A percentile compares a stretch with the other conserved stretches of the same genome.
phyloP scores from a whole-genome alignment of 2,797 vertebrate genomes.

The Lepilemur ruficaudatus region DNA sequence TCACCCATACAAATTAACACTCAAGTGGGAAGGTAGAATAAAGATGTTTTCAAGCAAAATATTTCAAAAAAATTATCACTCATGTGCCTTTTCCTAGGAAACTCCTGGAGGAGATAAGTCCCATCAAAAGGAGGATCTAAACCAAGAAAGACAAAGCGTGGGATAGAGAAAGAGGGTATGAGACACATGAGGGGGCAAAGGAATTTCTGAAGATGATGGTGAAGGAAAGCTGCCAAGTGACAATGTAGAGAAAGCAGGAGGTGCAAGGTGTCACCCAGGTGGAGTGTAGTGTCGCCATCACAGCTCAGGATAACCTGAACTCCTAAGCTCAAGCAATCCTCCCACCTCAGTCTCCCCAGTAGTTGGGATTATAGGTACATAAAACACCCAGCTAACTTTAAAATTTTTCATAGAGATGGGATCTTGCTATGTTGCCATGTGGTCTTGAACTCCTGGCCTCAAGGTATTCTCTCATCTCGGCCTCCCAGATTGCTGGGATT shows the following conservation, averaged over 20 bases:
- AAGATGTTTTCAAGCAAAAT: constrained; percentile 33
- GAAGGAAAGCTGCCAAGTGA: neutral
- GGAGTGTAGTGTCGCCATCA: neutral
- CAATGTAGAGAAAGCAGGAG: neutral
- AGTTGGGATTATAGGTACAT: neutral
- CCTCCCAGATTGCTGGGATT: neutral
- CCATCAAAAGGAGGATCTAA: neutral
- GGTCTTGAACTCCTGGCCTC: neutral
- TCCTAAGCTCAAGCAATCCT: neutral
- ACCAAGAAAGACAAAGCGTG: neutral
- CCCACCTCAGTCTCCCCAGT: neutral
- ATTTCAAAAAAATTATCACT: neutral
- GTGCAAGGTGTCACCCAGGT: neutral
- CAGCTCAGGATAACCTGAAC: neutral
- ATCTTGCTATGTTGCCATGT: neutral
- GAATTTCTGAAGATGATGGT: neutral
- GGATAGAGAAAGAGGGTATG: neutral
- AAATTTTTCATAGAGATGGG: neutral
- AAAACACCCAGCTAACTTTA: neutral
- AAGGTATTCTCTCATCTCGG: neutral
- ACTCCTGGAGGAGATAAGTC: neutral
- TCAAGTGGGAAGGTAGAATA: neutral
- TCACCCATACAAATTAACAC: constrained; percentile 16
- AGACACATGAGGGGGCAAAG: neutral
- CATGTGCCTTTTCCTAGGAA: neutral